Evolutionary conservation across 2,113 vertebrate genomes (phyloP).

Genomic region (Amphiprion percula): DNA sequence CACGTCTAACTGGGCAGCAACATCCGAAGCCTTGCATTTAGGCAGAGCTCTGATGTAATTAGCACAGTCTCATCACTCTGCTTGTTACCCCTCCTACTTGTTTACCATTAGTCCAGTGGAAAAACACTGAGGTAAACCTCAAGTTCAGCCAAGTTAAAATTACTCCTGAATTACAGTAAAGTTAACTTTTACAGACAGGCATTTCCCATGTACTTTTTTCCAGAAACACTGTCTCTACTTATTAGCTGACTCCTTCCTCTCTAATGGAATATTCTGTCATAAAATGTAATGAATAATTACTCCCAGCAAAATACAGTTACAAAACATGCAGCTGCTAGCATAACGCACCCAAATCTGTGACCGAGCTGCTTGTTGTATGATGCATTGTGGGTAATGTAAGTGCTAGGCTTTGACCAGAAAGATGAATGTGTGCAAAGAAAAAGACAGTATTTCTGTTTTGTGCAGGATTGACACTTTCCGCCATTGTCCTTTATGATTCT

Average conservation of each 20-base stretch:
- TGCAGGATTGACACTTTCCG: background rate
- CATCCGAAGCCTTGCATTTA: slow-evolving; percentile 59
- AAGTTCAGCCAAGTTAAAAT: slow-evolving; percentile 7
- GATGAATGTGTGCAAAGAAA: background rate
- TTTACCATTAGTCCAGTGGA: slow-evolving; percentile 52
- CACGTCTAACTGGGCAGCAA: slow-evolving; percentile 33
- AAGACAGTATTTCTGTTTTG: background rate
- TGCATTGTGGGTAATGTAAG: background rate
- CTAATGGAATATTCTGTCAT: slow-evolving; percentile 1
- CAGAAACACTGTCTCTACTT: slow-evolving; percentile 6
- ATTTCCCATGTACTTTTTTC: background rate
- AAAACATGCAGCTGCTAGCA: background rate
- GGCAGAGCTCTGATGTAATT: slow-evolving; percentile 69
- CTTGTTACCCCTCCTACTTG: slow-evolving; percentile 52
- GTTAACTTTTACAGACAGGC: slow-evolving; percentile 7
- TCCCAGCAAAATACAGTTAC: background rate
- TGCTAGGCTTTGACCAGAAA: background rate
- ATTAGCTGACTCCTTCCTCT: slow-evolving; percentile 22
- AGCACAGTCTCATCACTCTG: slow-evolving; percentile 58
- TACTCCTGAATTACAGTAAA: slow-evolving; percentile 1
- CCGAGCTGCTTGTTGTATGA: background rate
- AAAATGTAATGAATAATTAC: slow-evolving; percentile 8
- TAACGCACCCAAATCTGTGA: background rate
- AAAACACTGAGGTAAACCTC: slow-evolving; percentile 30
- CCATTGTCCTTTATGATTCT: background rate